phyloP scores from a whole-genome alignment of 2,797 vertebrate species.

The Typhlichthys eigenmanni region DNA sequence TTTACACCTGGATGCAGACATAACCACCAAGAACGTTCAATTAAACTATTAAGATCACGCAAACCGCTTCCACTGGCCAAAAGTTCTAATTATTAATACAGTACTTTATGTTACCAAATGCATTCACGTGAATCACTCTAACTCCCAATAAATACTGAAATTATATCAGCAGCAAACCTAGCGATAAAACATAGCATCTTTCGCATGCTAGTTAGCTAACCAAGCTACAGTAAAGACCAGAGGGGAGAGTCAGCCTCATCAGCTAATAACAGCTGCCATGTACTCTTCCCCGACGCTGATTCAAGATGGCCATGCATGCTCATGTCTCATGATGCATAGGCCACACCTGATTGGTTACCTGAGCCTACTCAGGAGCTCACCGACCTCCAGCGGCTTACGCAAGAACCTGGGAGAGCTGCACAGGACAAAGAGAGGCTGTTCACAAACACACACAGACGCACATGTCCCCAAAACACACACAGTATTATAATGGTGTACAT shows the following conservation, averaged over 20 bases:
- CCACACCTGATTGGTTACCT: constrained; percentile 75
- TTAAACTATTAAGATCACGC: too few species aligned
- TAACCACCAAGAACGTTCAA: neutral
- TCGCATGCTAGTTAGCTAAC: constrained; percentile 15
- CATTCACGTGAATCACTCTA: constrained; percentile 1
- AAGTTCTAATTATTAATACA: too few species aligned
- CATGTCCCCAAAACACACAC: neutral
- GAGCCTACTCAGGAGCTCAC: constrained; percentile 80
- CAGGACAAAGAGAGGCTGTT: constrained; percentile 67
- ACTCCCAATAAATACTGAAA: neutral
- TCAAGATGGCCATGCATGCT: constrained; percentile 64
- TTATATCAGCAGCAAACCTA: too few species aligned
- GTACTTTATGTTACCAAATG: constrained; percentile 1
- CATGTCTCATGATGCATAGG: constrained; percentile 56
- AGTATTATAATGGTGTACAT: neutral
- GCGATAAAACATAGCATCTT: neutral
- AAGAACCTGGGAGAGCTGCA: constrained; percentile 79
- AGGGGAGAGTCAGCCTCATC: constrained; percentile 22
- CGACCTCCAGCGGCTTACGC: constrained; percentile 73
- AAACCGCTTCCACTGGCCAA: too few species aligned
- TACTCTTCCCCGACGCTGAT: constrained; percentile 8
- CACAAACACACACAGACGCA: constrained; percentile 36
- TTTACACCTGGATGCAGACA: neutral
- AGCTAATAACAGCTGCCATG: constrained; percentile 3
- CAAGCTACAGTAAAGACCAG: constrained; percentile 22